Conservation (phyloP, 2,797 vertebrate genomes). For the Emydoidea blandingii region DNA sequence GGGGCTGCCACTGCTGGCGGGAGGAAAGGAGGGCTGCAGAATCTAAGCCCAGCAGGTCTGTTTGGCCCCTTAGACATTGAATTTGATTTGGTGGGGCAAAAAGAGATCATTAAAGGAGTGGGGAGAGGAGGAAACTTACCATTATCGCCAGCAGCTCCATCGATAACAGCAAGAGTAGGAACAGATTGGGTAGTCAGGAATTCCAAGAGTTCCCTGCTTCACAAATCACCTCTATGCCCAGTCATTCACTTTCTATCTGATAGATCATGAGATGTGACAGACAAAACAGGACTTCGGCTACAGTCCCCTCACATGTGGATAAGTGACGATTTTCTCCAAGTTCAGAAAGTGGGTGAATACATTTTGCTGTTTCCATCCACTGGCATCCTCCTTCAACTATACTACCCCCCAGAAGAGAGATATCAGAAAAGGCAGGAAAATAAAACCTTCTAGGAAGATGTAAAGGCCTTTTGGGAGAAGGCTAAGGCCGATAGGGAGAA, state of each 20-base stretch:
- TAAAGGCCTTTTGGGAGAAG: background rate
- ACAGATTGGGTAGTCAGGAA: background rate
- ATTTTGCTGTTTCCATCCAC: background rate
- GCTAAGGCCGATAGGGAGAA: background rate
- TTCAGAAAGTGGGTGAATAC: background rate
- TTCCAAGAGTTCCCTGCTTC: background rate
- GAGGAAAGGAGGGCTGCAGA: background rate
- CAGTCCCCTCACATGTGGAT: background rate
- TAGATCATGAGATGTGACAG: background rate
- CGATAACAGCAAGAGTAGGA: background rate
- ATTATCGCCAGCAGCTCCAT: background rate
- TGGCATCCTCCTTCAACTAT: background rate
- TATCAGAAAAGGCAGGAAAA: rapidly evolving
- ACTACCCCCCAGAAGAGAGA: rapidly evolving
- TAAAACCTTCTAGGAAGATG: background rate
- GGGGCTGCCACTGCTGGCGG: background rate
- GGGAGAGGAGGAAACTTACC: background rate
- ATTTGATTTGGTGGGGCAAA: background rate
- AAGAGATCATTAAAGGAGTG: background rate
- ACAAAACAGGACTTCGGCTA: background rate
- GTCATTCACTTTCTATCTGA: background rate
- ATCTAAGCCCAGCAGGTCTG: background rate
- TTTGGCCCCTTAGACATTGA: background rate
- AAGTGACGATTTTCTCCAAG: background rate
- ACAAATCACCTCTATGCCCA: rapidly evolving